These are phyloP conservation scores for Tetanocera ferruginea DNA, from an alignment of 2,888 invertebrate species.

Conservation along the genomic window DNA sequence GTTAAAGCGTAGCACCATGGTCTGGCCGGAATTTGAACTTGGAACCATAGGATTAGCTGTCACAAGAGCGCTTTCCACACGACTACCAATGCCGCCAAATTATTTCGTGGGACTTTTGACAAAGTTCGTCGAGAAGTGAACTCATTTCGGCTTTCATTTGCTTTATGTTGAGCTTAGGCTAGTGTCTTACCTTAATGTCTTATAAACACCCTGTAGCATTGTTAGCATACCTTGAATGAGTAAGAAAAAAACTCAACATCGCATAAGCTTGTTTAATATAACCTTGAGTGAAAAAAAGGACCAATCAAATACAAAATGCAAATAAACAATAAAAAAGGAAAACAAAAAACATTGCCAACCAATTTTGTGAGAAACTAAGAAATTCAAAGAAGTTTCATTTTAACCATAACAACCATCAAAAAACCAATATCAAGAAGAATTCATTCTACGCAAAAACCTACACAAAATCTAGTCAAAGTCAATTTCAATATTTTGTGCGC, in stretches of 20 bases:
- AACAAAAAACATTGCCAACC: background rate
- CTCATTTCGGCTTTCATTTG: background rate
- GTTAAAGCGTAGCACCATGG: too few species aligned
- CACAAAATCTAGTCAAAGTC: constrained; percentile 1
- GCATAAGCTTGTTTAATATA: background rate
- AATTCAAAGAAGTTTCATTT: background rate
- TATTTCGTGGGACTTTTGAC: too few species aligned
- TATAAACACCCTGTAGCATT: background rate
- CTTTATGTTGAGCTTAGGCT: too few species aligned
- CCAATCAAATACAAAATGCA: background rate
- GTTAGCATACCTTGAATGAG: background rate
- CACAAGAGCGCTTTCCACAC: too few species aligned
- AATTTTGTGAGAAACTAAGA: background rate
- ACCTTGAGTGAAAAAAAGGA: background rate
- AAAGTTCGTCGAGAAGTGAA: too few species aligned
- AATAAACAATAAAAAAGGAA: background rate
- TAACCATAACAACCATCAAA: background rate
- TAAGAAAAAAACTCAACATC: background rate
- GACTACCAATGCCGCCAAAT: too few species aligned
- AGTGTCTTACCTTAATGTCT: too few species aligned
- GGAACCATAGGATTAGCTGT: too few species aligned
- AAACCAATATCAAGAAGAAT: background rate
- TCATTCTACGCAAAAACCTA: background rate
- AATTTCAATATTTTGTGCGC: constrained; percentile 4
- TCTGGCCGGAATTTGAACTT: too few species aligned